Percentiles rank a stretch among this genome's conserved stretches.
Conservation (phyloP, 1,140 invertebrate species). For the Dicyema japonicum region DNA sequence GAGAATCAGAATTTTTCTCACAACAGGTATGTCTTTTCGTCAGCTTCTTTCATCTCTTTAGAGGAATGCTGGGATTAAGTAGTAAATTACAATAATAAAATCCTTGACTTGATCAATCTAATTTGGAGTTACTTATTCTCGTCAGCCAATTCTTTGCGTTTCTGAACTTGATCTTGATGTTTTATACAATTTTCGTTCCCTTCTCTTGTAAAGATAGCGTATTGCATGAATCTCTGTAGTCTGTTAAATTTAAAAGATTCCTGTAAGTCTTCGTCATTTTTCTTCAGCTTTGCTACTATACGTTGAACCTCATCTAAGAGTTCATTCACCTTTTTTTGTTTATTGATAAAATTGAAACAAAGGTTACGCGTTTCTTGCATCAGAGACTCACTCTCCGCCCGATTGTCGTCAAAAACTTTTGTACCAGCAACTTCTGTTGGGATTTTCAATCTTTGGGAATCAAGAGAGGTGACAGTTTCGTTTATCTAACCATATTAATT, state of each 20-base stretch:
- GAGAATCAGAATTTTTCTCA: too few species aligned
- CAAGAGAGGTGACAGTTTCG: conserved; percentile 96
- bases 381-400: conserved; percentile 70
- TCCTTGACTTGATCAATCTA: too few species aligned
- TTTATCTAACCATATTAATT: too few species aligned
- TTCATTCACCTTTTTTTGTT: conserved; percentile 90
- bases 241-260: conserved; percentile 98
- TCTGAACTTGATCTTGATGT: conserved; percentile 54
- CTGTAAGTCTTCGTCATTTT: conserved; percentile 92
- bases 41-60: too few species aligned
- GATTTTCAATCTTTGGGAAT: conserved; percentile 70
- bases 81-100: too few species aligned
- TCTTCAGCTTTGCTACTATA: conserved; percentile 64
- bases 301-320: conserved; percentile 87
- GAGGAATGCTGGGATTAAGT: too few species aligned
- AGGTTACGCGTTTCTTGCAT: conserved; percentile 48
- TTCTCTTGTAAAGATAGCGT: conserved; percentile 84
- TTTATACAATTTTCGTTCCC: conserved; percentile 67
- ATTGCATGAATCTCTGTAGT: conserved; percentile 61
- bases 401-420: conserved; percentile 62
- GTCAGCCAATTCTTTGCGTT: conserved; percentile 19
- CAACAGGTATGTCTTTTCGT: too few species aligned
- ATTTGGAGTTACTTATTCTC: conserved; percentile 1
- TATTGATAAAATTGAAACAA: too few species aligned
- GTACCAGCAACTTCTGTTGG: conserved; percentile 61